Evolutionary conservation across 2,888 invertebrate genomes (phyloP).

Genomic region (Empis stercorea): DNA sequence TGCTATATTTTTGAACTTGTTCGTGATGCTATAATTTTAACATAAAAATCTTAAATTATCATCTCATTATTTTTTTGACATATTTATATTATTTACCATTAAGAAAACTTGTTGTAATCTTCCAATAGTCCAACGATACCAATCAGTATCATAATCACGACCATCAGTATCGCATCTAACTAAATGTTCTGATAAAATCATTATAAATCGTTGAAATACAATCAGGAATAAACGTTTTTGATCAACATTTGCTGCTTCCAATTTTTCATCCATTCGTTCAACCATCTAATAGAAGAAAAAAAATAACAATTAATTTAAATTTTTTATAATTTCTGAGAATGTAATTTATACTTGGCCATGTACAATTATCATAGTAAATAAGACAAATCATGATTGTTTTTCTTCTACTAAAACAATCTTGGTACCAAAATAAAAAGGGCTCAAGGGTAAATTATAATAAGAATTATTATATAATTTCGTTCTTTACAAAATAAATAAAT

Average conservation of each 20-base stretch:
- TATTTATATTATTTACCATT: constrained; percentile 47
- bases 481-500: no score
- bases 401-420: no score
- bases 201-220: constrained; percentile 95
- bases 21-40: constrained; percentile 69
- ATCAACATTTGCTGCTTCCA: constrained; percentile 90
- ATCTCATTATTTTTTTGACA: background rate
- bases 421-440: no score
- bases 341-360: no score
- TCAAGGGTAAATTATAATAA: no score
- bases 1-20: constrained; percentile 93
- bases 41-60: no score
- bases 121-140: constrained; percentile 94
- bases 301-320: background rate
- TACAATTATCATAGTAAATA: no score
- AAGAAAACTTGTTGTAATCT: constrained; percentile 90
- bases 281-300: constrained; percentile 49
- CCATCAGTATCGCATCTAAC: constrained; percentile 88
- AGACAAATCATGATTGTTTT: no score
- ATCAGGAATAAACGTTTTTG: constrained; percentile 94
- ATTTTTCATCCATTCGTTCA: constrained; percentile 88
- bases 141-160: constrained; percentile 81
- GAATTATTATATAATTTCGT: no score
- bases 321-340: no score
- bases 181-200: constrained; percentile 93